phyloP scores from a whole-genome alignment of 2,888 invertebrate species.

The Chloroclysta siterata region DNA sequence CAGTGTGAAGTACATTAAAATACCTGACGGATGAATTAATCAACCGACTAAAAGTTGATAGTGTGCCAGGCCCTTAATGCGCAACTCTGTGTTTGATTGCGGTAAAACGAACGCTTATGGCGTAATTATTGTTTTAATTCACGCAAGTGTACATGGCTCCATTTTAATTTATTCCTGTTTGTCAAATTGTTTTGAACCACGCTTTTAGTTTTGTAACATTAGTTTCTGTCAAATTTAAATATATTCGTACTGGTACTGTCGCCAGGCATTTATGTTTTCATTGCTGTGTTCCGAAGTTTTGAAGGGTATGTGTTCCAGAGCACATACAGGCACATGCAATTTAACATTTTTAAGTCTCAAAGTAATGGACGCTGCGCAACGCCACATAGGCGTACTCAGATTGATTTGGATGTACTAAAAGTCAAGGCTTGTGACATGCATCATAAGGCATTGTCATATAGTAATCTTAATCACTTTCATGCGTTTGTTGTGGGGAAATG shows the following conservation, averaged over 20 bases:
- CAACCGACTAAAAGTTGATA: slow-evolving; percentile 21
- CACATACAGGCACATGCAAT: no score
- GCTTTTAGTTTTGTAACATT: slow-evolving; percentile 15
- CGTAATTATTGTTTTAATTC: slow-evolving; percentile 74
- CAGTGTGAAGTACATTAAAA: no score
- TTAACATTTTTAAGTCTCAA: no score
- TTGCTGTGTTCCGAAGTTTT: neutral
- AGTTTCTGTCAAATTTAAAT: slow-evolving; percentile 12
- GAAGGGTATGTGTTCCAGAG: no score
- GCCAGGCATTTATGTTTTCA: neutral
- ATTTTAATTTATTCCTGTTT: slow-evolving; percentile 50
- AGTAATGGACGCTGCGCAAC: no score
- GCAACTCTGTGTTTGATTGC: slow-evolving; percentile 80
- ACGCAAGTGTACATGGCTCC: slow-evolving; percentile 44
- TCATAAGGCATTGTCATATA: no score
- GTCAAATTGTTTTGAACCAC: slow-evolving; percentile 40
- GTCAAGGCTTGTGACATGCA: no score
- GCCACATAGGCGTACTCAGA: no score
- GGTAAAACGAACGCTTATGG: slow-evolving; percentile 60
- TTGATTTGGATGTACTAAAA: no score
- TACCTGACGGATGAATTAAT: neutral
- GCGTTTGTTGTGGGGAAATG: no score
- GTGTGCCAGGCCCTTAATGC: slow-evolving; percentile 56
- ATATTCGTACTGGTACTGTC: no score
- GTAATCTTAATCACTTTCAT: no score